Evolutionary conservation across 2,113 vertebrate genomes (phyloP), one percentile per base, ranked within the genome.

Genomic region (Corydoras sp.): DNA sequence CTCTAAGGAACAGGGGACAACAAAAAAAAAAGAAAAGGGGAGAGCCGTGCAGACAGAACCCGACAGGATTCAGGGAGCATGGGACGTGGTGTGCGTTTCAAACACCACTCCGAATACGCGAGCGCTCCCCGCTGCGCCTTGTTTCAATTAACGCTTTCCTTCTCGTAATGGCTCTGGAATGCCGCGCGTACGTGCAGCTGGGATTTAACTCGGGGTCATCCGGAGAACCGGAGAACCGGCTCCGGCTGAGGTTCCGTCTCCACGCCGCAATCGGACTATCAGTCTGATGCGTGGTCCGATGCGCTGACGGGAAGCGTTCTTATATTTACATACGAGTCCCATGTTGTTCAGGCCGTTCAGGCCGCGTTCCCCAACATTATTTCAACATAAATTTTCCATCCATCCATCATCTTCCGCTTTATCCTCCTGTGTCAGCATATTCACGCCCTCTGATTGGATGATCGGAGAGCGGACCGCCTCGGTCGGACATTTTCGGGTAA

Each of bases 191-290:
- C 24, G 56, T 30, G 55, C 35, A 12, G 43, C 67, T 30, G 32
- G 18, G 56, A 69, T 59, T 59, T 69, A 59, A 24, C 58, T 55
- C 12, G 10, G 56, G 67, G 67, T 69, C 67, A 69, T 58, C 1
- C 11, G 0, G 35, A 60, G 67, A 15, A 29, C 1, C 11, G 0
- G 35, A 60, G 67, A 15, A 29, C 29, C 56, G 67, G 67, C 56
- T 30, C 5, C 2, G 15, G 9, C 31, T 48, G 12, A 58, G 32
- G 31, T 68, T 54, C 54, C 49, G 48, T 32, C 31, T 29, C 58
- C 31, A 18, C 15, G 55, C 10, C 35, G 10, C 35, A 0, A 43
- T 43, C 7, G 4, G 35, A 43, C 2, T 43, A 43, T 43, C 35
- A 43, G 35, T 43, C 4, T 43, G 35, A 1, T 4, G 35, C 7